phyloP scores from a whole-genome alignment of 2,888 invertebrate species.

The Agrochola litura region DNA sequence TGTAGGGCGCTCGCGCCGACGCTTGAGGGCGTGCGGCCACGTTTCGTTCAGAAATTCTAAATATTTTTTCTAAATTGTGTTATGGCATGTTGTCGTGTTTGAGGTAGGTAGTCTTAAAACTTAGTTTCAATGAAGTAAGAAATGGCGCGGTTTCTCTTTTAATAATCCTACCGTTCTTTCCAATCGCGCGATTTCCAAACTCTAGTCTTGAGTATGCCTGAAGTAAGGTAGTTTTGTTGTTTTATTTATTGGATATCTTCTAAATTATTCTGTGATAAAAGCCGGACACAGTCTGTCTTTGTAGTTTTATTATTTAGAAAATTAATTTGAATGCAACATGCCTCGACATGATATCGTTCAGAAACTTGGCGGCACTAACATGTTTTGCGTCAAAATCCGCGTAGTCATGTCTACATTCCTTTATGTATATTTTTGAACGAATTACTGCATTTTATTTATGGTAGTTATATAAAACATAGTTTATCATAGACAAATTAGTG shows the following conservation, averaged over 20 bases:
- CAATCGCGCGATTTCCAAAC: slow-evolving; percentile 34
- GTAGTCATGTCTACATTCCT: slow-evolving; percentile 81
- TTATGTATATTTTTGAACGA: slow-evolving; percentile 76
- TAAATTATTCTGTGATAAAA: slow-evolving; percentile 59
- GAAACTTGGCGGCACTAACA: slow-evolving; percentile 72
- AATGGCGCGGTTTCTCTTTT: slow-evolving; percentile 39
- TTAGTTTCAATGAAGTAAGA: slow-evolving; percentile 17
- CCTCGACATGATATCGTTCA: slow-evolving; percentile 46
- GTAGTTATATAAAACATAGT: slow-evolving; percentile 73
- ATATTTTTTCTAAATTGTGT: slow-evolving; percentile 56
- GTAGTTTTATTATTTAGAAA: slow-evolving; percentile 43
- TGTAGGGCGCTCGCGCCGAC: slow-evolving; percentile 77
- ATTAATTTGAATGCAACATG: slow-evolving; percentile 32
- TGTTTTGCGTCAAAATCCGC: slow-evolving; percentile 60
- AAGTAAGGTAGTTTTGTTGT: slow-evolving; percentile 19
- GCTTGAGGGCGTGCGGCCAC: slow-evolving; percentile 87
- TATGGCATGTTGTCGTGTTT: slow-evolving; percentile 39
- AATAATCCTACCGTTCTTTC: slow-evolving; percentile 24
- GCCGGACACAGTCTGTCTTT: slow-evolving; percentile 47
- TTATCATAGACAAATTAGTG: slow-evolving; percentile 82
- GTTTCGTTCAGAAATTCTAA: slow-evolving; percentile 66
- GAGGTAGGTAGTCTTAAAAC: slow-evolving; percentile 12
- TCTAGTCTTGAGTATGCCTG: slow-evolving; percentile 40
- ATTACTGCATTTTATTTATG: slow-evolving; percentile 82
- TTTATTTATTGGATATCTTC: slow-evolving; percentile 42